Conservation (phyloP, 2,888 invertebrate species). For the Diogma glabrata region DNA sequence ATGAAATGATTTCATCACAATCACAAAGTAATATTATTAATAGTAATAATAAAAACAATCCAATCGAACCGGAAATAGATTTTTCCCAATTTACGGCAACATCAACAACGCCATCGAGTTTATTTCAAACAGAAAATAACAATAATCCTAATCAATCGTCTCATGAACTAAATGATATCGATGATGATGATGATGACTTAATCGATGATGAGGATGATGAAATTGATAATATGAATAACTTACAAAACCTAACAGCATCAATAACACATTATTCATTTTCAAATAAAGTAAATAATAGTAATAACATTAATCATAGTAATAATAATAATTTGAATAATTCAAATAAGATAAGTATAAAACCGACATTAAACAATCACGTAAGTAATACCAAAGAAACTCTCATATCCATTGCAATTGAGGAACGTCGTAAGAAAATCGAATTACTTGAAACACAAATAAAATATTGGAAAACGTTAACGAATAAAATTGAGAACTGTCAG, state of each 20-base stretch:
- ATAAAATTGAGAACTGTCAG: conserved; percentile 26
- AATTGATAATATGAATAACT: conserved; percentile 2
- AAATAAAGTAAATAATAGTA: conserved; percentile 3
- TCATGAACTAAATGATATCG: conserved; percentile 1
- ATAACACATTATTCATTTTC: conserved; percentile 3
- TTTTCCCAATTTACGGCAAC: conserved; percentile 3
- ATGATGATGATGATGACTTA: conserved; percentile 1
- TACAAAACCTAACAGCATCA: neutral
- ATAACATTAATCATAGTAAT: neutral
- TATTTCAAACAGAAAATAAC: too few species aligned
- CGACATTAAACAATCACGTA: too few species aligned
- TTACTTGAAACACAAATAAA: conserved; percentile 34
- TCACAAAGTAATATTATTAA: too few species aligned
- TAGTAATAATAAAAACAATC: too few species aligned
- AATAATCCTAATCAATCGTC: too few species aligned
- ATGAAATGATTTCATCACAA: too few species aligned
- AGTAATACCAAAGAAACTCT: conserved; percentile 17
- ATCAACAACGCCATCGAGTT: too few species aligned
- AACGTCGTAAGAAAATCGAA: conserved; percentile 33
- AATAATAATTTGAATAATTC: conserved; percentile 5
- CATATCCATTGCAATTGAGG: conserved; percentile 31
- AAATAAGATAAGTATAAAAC: conserved; percentile 1
- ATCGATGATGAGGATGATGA: conserved; percentile 5
- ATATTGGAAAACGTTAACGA: conserved; percentile 34
- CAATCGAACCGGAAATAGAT: too few species aligned